Evolutionary conservation across 2,797 vertebrate species (phyloP).

Genomic region (Melopsittacus undulatus): DNA sequence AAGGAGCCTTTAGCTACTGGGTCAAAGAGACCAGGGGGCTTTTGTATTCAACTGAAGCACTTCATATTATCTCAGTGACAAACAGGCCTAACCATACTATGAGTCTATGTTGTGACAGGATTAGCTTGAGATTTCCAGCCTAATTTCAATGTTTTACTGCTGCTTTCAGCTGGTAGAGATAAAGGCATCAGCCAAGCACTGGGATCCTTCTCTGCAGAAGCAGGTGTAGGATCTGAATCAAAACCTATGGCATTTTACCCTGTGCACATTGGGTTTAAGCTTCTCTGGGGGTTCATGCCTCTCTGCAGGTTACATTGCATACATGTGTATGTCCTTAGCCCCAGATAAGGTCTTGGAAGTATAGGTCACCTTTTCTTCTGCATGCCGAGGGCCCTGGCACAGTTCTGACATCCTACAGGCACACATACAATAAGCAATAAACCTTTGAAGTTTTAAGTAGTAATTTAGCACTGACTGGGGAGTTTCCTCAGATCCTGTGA

Average conservation of each 20-base stretch:
- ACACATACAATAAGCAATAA: neutral
- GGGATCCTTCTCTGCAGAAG: neutral
- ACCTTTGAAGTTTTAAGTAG: neutral
- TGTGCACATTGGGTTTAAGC: neutral
- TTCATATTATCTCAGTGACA: neutral
- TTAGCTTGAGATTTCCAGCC: neutral
- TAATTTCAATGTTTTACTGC: neutral
- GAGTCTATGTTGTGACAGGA: neutral
- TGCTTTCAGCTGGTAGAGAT: neutral
- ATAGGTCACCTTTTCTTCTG: neutral
- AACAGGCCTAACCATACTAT: neutral
- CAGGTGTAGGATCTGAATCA: neutral
- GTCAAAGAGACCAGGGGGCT: neutral
- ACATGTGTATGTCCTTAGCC: neutral
- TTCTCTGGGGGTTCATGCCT: rapidly evolving
- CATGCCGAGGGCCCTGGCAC: neutral
- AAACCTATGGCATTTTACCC: neutral
- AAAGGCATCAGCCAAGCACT: neutral
- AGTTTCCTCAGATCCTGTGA: neutral
- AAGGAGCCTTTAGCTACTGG: neutral
- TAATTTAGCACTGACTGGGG: neutral
- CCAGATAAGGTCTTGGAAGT: neutral
- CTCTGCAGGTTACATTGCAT: neutral
- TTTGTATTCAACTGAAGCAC: neutral
- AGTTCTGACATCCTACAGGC: neutral